A percentile compares a stretch with the other conserved stretches of the same genome.
phyloP scores from a whole-genome alignment of 2,888 invertebrate species.

The Busseola fusca region DNA sequence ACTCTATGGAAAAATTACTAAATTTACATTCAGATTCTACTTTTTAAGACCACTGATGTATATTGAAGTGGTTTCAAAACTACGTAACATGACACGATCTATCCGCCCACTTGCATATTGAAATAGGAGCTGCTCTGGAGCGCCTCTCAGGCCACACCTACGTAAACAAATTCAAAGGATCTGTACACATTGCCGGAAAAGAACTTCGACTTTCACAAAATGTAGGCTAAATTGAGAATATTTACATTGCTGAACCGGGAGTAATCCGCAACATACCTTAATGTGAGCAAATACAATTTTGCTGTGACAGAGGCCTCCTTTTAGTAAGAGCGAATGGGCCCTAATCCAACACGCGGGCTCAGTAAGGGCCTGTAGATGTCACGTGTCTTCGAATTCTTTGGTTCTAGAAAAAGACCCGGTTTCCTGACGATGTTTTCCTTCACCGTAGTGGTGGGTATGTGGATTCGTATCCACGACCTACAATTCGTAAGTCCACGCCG shows the following conservation, averaged over 20 bases:
- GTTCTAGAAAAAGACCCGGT: not conserved
- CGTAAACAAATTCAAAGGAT: slow-evolving; percentile 53
- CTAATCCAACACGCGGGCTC: not conserved
- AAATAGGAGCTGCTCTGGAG: slow-evolving; percentile 35
- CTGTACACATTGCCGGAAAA: slow-evolving; percentile 36
- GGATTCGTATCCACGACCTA: no score
- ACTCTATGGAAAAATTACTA: not conserved
- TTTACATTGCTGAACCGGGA: slow-evolving; percentile 17
- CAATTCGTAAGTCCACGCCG: no score
- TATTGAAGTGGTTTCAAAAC: slow-evolving; percentile 42
- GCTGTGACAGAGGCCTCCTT: not conserved
- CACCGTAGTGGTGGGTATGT: no score
- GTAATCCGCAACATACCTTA: not conserved
- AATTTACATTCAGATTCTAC: not conserved
- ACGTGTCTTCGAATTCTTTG: not conserved
- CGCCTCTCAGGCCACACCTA: slow-evolving; percentile 36
- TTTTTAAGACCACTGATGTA: slow-evolving; percentile 21
- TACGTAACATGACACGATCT: slow-evolving; percentile 40
- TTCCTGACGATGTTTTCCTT: no score
- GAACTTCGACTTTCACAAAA: slow-evolving; percentile 16
- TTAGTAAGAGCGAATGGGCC: not conserved
- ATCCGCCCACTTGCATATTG: slow-evolving; percentile 53
- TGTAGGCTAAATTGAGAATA: slow-evolving; percentile 15
- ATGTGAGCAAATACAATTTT: not conserved
- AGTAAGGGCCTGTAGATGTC: not conserved